Base-by-base conservation (phyloP, 2,888 invertebrate genomes). In the Eupithecia pulchellata region DNA sequence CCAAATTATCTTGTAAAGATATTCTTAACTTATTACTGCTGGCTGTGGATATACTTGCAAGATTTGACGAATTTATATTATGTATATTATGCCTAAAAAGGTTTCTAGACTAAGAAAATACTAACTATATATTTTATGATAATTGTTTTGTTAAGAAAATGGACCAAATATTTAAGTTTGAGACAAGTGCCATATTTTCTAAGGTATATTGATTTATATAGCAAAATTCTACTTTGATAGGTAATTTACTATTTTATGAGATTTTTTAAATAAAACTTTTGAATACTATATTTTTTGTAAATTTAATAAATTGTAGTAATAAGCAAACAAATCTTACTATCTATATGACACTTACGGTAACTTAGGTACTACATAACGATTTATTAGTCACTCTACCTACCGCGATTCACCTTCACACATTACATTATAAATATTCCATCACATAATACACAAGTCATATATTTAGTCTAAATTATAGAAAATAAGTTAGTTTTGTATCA, bases 321-420 rank as follows among this genome's bases (percentile, higher is more conserved):
- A 64, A 66, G 27, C 69, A 57, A 73, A 32, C 11, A 42, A 77
- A 84, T 75, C 82, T 86, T 86, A 86, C 71, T 69, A 74, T 70
- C 79, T 81, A 81, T 87, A 86, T 86, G 86, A 86, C 86, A 87
- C 86, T 84, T 83, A 86, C 77, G 78, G 79, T 85, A 84, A 83
- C 82, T 77, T 52, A 64, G 73, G 64, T 61, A 68, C 63, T 29
- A 47, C 55, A 20, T 62, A 55, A 14, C 8, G 27, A 63, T 17
- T 9, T 52, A 36, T 52, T 39, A 55, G 13, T 57, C n/a, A 61
- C 29, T 13, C 25, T 47, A 52, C 27, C 30, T 29, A 27, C 57
- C 27, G 57, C 57, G 27, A 29, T 57, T 39, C 55, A 68, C 29
- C 25, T 36, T 64, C 36, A 61, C 57, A 66, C 52, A 52, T 25